Base-by-base conservation (phyloP, 1,140 invertebrate species). In the Agrypnia vestita region DNA sequence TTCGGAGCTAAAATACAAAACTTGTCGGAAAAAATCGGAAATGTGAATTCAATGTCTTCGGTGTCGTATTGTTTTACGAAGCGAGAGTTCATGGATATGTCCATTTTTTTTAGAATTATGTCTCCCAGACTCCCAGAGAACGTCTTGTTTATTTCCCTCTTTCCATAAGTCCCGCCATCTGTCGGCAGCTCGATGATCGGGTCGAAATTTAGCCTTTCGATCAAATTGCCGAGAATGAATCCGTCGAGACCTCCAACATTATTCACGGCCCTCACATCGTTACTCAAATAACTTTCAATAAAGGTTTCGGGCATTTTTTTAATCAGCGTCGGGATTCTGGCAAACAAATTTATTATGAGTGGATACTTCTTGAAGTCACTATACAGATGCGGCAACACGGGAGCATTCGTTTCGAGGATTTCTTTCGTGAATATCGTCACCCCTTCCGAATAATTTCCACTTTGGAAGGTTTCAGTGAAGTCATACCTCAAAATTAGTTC, bases 1-100 rank as follows among this genome's bases (percentile, higher is more conserved):
- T 88, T 87, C 0, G 88, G 87, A 0, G 86, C 86, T 6, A 89
- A 76, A 7, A 89, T 79, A 82, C 89, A 90, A 13, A 90, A 62
- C 47, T 84, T 69, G 83, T 90, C 89, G 47, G 83, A 85, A 19
- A 83, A 84, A 8, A 86, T 80, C 0, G 86, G 85, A 17, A 64
- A 71, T 9, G 86, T 86, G 72, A 86, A 89, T n/a, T 86, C 85
- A 9, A 89, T 79, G 1, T 82, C 77, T 12, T 82, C 59, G 0
- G 76, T 84, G 0, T 82, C 1, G 81, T 89, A 89, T 15, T 81
- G 80, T 25, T 86, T 86, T 13, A 88, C 71, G 80, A 88, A 90
- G 51, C 86, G 84, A 6, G 85, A 82, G 61, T 87, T 89, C 25
- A 88, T 85, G 8, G 86, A 85, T 10, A 89, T 84, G 51, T 89